phyloP scores from a whole-genome alignment of 2,888 invertebrate genomes.

The Dinocampus coccinellae region DNA sequence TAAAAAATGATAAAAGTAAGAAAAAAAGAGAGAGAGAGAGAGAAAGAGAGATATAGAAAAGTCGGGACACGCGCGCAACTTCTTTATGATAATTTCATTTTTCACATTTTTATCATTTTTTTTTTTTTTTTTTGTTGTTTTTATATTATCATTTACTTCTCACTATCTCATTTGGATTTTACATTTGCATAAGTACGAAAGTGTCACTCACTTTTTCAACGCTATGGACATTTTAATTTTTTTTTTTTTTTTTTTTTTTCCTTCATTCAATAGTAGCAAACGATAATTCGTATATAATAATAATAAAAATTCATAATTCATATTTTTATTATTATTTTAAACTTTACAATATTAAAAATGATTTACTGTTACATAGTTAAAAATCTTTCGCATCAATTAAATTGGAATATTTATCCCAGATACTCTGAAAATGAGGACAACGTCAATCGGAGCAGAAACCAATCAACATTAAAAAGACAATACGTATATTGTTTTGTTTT shows the following conservation, averaged over 20 bases:
- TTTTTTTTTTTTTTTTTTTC: background rate
- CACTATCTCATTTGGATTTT: constrained; percentile 18
- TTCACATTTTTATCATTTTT: constrained; percentile 1
- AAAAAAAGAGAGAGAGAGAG: background rate
- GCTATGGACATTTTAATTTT: background rate
- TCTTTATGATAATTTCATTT: constrained; percentile 19
- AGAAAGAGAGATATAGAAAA: constrained; percentile 9
- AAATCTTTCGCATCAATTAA: no score
- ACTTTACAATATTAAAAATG: no score
- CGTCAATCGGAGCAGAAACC: constrained; percentile 47
- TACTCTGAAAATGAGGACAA: constrained; percentile 22
- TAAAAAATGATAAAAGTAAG: no score
- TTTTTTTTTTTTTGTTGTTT: background rate
- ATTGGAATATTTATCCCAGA: background rate
- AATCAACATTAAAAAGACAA: constrained; percentile 32
- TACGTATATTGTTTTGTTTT: no score
- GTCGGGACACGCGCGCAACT: constrained; percentile 30
- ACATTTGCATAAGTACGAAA: constrained; percentile 26
- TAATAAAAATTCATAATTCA: background rate
- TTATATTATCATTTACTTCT: constrained; percentile 15
- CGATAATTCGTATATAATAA: background rate
- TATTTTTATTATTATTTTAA: background rate
- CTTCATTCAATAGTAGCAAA: no score
- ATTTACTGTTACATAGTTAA: no score
- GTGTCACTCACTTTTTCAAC: background rate